Conservation (phyloP, 2,113 vertebrate genomes). For the Terrapene triunguis region DNA sequence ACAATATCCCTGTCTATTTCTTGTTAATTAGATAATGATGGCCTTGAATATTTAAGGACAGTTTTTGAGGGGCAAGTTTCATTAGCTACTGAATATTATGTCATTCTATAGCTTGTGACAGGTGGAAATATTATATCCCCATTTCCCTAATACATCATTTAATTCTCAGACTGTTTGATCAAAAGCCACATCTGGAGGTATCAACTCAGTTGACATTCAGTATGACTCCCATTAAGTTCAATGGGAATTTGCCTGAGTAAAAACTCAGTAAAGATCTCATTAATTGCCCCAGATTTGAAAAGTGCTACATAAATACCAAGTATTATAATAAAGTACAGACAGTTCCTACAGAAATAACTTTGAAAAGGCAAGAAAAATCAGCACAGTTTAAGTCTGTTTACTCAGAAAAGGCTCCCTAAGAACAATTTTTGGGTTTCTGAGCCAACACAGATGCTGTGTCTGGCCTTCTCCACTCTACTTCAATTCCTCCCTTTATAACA, state of each 20-base stretch:
- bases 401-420: neutral
- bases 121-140: neutral
- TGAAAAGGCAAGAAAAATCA: neutral
- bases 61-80: neutral
- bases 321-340: neutral
- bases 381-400: neutral
- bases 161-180: neutral
- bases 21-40: neutral
- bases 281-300: neutral
- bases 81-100: neutral
- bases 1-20: neutral
- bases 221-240: neutral
- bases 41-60: neutral
- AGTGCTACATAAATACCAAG: neutral
- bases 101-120: neutral
- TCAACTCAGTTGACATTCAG: neutral
- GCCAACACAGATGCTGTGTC: neutral
- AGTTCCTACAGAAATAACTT: neutral
- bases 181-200: neutral
- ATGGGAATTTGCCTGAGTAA: neutral
- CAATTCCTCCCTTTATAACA: neutral
- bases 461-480: neutral
- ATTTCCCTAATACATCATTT: neutral
- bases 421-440: neutral
- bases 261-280: neutral